Evolutionary conservation across 2,797 vertebrate genomes (phyloP), one percentile per base, ranked within the genome.

Genomic region (Leptodactylus fallax): DNA sequence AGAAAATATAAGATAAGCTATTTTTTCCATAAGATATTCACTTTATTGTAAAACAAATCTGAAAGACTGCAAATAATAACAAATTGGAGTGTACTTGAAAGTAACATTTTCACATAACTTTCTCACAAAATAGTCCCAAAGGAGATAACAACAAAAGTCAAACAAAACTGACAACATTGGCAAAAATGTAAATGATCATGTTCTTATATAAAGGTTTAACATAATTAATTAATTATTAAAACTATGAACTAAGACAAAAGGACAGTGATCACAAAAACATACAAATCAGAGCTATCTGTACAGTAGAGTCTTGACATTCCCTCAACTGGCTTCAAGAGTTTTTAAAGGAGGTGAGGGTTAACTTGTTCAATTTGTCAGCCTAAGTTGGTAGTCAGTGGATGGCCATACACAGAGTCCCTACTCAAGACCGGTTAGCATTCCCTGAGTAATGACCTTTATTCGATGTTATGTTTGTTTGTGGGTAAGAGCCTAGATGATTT

Each of bases 1-100:
- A 53, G 72, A 51, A 84, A 74, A 72, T 53, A 84, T 84, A 69
- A 74, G n/a, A 72, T 36, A 84, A 14, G 82, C 69, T 23, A 84
- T 74, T 74, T 74, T 74, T 65, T 47, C 23, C 53, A 16, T 12
- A 27, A 60, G 27, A 84, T 74, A 84, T 74, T 84, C 69, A 58
- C 27, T 58, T 84, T 58, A 84, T 83, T 58, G 53, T 83, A 72
- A 83, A 72, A 45, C 11, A 83, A 14, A 72, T 74, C 55, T 74
- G 36, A 74, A 83, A 74, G 25, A 74, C 49, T 47, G 67, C 53
- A 84, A 84, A 84, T 74, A 58, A 74, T 60, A 84, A n/a, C 12
- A 84, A 21, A 84, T 47, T 74, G 53, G 27, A 84, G 69, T 58
- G 55, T 45, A 21, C 81, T 74, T 74, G 53, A 84, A 74, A 84